Conservation (phyloP, 2,888 invertebrate species). For the Drosophila rellima region DNA sequence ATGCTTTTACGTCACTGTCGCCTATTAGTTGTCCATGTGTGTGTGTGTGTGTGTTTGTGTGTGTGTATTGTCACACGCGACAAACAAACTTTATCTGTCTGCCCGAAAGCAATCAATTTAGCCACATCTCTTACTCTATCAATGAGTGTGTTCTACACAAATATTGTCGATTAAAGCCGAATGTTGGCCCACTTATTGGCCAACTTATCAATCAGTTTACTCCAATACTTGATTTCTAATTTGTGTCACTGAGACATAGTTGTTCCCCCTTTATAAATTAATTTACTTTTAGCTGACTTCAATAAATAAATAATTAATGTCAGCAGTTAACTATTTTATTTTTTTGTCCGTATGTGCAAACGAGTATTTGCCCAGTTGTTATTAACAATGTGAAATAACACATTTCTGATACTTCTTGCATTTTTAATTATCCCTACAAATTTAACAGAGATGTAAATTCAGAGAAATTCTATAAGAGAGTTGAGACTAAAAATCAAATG, state of each 20-base stretch:
- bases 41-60: background rate
- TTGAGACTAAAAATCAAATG: background rate
- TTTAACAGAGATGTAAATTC: background rate
- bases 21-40: too few relatives aligned
- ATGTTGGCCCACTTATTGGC: slow-evolving; percentile 22
- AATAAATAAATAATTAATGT: too few relatives aligned
- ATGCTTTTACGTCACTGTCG: slow-evolving; percentile 13
- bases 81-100: slow-evolving; percentile 22
- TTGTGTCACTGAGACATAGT: slow-evolving; percentile 40
- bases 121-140: slow-evolving; percentile 13
- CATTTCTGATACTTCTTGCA: slow-evolving; percentile 7
- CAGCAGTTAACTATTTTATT: background rate
- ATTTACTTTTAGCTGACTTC: too few relatives aligned
- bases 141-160: background rate
- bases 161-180: slow-evolving; percentile 29
- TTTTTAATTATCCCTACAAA: too few relatives aligned
- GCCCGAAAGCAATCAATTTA: slow-evolving; percentile 14
- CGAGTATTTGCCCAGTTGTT: slow-evolving; percentile 20
- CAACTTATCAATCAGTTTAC: slow-evolving; percentile 34
- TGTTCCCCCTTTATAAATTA: background rate
- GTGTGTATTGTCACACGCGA: slow-evolving; percentile 9
- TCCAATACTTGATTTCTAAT: slow-evolving; percentile 26
- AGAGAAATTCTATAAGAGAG: background rate
- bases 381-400: slow-evolving; percentile 6
- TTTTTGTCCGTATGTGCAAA: background rate